Base-by-base conservation (phyloP, 2,888 invertebrate genomes). In the Nymphalis c-album region DNA sequence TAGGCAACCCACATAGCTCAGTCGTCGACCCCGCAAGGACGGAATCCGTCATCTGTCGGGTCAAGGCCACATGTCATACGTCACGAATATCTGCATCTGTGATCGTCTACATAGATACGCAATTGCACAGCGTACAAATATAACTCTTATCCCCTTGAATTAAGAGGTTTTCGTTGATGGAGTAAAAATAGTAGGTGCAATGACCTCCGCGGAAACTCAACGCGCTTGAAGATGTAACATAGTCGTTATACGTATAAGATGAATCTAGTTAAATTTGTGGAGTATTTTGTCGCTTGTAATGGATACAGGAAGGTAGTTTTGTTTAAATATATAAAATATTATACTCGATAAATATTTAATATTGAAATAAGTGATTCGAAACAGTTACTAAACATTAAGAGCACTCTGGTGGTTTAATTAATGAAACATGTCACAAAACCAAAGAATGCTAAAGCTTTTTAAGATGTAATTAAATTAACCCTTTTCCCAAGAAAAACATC, bases 31-130 rank as follows among this genome's bases (percentile, higher is more conserved):
- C 81, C 85, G 80, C 91, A 92, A 92, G 91, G 91, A 89, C 91
- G 90, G 85, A 85, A 90, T 90, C 85, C 86, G 90, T 92, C 91
- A 91, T 87, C 80, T 82, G 79, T 77, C 71, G 79, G 88, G 89
- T 88, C 91, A 91, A 91, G 91, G 91, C 85, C 87, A 87, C 86
- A 84, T 84, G 88, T 85, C 87, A 85, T 84, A 85, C 85, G 85
- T 81, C 80, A 80, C 79, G 70, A 81, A 84, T 86, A 87, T 89
- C 89, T 90, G 88, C 88, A 89, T 88, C 88, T 88, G 87, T 81
- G 89, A 90, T 90, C 87, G 85, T 88, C 90, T 84, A 88, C 87
- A 83, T 85, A 85, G 88, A 89, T 89, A 88, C 81, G 79, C 82
- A 85, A 57, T 65, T 67, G 65, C 64, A 68, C 58, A 64, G 26